Percentiles rank a stretch among this genome's conserved stretches.
These are phyloP conservation scores for Leptosomus discolor DNA, from an alignment of 2,113 vertebrate species.

Conservation along the genomic window DNA sequence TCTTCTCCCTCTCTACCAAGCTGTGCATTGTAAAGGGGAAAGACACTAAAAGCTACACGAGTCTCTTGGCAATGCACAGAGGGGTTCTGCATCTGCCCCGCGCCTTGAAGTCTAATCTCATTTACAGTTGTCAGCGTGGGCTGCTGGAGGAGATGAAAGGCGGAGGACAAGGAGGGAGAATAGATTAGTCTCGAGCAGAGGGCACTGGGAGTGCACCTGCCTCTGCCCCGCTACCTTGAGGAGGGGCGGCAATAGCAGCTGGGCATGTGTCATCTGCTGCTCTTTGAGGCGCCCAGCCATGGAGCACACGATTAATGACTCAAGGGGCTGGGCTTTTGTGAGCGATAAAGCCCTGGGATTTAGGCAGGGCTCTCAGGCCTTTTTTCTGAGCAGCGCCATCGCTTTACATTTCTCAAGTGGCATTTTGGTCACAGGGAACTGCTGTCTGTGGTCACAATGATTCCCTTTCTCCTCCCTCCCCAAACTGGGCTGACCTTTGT, in stretches of 20 bases:
- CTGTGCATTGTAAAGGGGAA: not conserved
- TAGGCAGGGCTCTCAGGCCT: constrained; percentile 62
- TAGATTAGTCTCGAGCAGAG: constrained; percentile 57
- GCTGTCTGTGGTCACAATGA: constrained; percentile 66
- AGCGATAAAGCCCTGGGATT: constrained; percentile 54
- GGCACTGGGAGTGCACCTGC: constrained; percentile 72
- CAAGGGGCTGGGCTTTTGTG: constrained; percentile 56
- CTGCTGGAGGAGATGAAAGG: constrained; percentile 62
- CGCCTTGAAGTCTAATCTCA: constrained; percentile 62
- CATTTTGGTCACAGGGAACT: not conserved
- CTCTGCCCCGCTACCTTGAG: constrained; percentile 37
- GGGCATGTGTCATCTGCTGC: constrained; percentile 69
- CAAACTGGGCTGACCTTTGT: constrained; percentile 58
- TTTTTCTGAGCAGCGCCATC: constrained; percentile 36
- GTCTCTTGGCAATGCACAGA: constrained; percentile 4
- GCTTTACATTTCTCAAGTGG: constrained; percentile 73
- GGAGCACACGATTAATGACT: constrained; percentile 71
- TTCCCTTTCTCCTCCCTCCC: constrained; percentile 56
- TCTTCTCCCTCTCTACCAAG: not conserved
- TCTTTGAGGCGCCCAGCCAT: constrained; percentile 59
- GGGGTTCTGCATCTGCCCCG: constrained; percentile 34
- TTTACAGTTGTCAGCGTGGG: constrained; percentile 65
- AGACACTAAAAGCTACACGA: not conserved
- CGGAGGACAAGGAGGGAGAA: constrained; percentile 49
- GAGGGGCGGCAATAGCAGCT: constrained; percentile 24